A percentile compares a stretch with the other conserved stretches of the same genome.
Evolutionary conservation across 2,113 vertebrate species (phyloP).

Genomic region (Saccopteryx bilineata): DNA sequence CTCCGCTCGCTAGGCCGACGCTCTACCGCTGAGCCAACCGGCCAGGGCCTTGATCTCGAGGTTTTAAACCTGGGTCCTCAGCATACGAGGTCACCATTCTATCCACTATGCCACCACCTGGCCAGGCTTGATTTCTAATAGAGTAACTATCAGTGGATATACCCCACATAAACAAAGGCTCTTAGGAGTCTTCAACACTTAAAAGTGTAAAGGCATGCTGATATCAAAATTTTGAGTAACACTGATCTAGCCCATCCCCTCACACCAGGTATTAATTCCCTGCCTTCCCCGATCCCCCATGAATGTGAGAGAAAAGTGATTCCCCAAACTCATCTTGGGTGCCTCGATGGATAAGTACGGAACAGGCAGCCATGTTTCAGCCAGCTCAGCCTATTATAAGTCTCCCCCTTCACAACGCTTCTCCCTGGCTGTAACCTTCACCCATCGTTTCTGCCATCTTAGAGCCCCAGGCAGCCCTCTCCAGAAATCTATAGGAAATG

Average conservation of each 20-base stretch:
- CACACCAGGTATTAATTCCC: neutral
- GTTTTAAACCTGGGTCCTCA: no score
- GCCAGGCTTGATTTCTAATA: neutral
- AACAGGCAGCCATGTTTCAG: neutral
- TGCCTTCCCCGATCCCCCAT: neutral
- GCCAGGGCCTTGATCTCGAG: no score
- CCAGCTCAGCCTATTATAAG: neutral
- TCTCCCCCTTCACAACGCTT: neutral
- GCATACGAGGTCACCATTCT: no score
- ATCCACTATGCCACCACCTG: no score
- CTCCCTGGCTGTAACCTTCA: neutral
- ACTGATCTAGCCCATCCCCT: neutral
- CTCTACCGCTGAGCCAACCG: no score
- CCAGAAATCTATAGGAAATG: no score
- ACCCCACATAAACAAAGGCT: neutral
- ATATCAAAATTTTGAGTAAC: neutral
- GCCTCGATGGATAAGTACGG: neutral
- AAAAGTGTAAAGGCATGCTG: neutral
- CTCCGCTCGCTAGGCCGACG: no score
- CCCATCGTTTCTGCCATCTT: neutral
- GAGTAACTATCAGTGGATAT: neutral
- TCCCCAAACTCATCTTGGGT: neutral
- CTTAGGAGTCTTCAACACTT: neutral
- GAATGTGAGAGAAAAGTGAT: neutral
- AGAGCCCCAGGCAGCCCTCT: neutral